phyloP scores from a whole-genome alignment of 2,888 invertebrate species.

The Pseudococcus viburni region DNA sequence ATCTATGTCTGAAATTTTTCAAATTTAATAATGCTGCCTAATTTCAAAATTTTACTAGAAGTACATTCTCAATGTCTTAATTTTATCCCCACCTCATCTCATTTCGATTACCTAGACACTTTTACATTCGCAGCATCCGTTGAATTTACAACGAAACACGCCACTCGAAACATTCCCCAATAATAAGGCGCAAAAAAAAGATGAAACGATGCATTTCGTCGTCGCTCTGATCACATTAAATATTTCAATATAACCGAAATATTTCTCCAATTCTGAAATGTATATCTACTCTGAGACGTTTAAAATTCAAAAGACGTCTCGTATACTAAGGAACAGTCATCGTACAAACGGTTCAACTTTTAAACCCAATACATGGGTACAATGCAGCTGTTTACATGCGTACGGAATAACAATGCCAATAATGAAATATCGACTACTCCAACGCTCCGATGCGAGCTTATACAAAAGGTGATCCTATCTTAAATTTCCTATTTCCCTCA shows the following conservation, averaged over 20 bases:
- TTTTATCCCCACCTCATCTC: too few species aligned
- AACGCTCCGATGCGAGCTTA: not conserved
- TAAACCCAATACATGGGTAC: constrained; percentile 58
- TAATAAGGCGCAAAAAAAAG: too few species aligned
- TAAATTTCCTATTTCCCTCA: constrained; percentile 3
- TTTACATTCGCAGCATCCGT: too few species aligned
- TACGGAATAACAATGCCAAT: constrained; percentile 60
- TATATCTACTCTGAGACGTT: constrained; percentile 20
- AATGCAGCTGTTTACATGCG: constrained; percentile 62
- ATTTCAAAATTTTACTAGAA: too few species aligned
- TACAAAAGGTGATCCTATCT: constrained; percentile 4
- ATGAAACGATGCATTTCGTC: too few species aligned
- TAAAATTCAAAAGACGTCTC: constrained; percentile 43
- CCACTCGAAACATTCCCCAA: too few species aligned
- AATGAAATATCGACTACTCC: constrained; percentile 59
- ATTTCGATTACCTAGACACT: too few species aligned
- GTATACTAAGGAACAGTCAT: constrained; percentile 49
- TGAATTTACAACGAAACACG: too few species aligned
- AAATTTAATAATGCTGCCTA: too few species aligned
- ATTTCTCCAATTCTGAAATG: constrained; percentile 36
- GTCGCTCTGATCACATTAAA: constrained; percentile 6
- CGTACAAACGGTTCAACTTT: constrained; percentile 46
- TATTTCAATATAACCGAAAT: constrained; percentile 49
- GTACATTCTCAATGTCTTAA: too few species aligned
- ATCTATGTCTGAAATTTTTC: too few species aligned